Evolutionary conservation across 1,140 invertebrate species (phyloP).

Genomic region (Brachionus sp.): DNA sequence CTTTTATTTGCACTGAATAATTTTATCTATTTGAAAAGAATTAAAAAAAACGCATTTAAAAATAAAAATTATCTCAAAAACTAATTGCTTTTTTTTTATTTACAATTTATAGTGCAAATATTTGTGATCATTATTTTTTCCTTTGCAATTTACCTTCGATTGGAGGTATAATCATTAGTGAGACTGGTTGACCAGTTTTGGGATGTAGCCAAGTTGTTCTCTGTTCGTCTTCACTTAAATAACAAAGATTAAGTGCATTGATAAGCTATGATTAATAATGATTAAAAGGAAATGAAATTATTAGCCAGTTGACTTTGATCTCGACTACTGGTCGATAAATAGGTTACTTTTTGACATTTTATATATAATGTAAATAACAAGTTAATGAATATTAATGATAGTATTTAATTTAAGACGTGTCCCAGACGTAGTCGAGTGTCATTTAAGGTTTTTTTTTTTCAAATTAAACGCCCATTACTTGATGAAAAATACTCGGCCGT

Average conservation of each 20-base stretch:
- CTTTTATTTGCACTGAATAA: background rate
- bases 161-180: constrained; percentile 43
- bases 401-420: background rate
- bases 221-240: constrained; percentile 50
- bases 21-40: constrained; percentile 30
- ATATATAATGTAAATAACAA: constrained; percentile 2
- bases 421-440: background rate
- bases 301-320: background rate
- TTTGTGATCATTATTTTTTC: background rate
- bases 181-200: constrained; percentile 49
- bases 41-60: background rate
- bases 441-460: background rate
- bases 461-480: constrained; percentile 50
- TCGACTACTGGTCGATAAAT: constrained; percentile 36
- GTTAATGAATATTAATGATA: constrained; percentile 23
- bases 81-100: constrained; percentile 14
- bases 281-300: constrained; percentile 22
- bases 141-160: constrained; percentile 18
- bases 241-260: constrained; percentile 44
- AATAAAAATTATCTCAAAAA: background rate
- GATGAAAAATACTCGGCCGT: constrained; percentile 56
- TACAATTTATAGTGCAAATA: background rate
- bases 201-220: constrained; percentile 54
- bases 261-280: constrained; percentile 46
- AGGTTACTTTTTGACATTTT: constrained; percentile 33